Conservation (phyloP, 2,888 invertebrate genomes). For the Leptogaster cylindrica region DNA sequence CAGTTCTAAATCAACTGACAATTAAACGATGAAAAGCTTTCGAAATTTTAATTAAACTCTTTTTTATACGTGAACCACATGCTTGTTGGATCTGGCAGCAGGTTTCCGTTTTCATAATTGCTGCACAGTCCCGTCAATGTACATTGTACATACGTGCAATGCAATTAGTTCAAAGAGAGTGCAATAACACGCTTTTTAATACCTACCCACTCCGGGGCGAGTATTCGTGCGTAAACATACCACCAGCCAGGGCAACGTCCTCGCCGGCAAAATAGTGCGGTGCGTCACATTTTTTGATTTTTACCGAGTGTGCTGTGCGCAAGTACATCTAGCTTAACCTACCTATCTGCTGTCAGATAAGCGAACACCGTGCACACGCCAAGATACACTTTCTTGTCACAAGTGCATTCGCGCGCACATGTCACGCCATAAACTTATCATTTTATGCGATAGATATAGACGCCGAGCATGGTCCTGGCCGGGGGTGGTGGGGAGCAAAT, state of each 20-base stretch:
- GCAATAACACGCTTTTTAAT: neutral
- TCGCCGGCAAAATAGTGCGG: constrained; percentile 15
- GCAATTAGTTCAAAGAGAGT: constrained; percentile 19
- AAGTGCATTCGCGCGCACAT: constrained; percentile 36
- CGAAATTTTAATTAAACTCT: constrained; percentile 37
- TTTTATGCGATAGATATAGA: constrained; percentile 43
- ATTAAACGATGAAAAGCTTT: constrained; percentile 35
- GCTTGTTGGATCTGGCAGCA: neutral
- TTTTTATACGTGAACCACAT: neutral
- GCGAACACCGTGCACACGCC: constrained; percentile 8
- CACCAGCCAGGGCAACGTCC: constrained; percentile 42
- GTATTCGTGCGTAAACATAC: constrained; percentile 41
- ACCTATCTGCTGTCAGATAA: neutral
- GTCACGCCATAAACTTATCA: constrained; percentile 44
- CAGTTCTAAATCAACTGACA: constrained; percentile 32
- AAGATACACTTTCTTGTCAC: constrained; percentile 33
- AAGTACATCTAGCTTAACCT: neutral
- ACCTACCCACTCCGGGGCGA: constrained; percentile 6
- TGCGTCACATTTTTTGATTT: constrained; percentile 42
- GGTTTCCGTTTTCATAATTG: neutral
- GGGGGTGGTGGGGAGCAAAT: neutral
- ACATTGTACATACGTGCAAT: neutral
- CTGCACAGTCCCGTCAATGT: neutral
- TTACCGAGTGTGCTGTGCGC: neutral
- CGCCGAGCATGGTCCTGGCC: constrained; percentile 8